Base-by-base conservation (phyloP, 1,140 invertebrate genomes). In the Lerema accius region DNA sequence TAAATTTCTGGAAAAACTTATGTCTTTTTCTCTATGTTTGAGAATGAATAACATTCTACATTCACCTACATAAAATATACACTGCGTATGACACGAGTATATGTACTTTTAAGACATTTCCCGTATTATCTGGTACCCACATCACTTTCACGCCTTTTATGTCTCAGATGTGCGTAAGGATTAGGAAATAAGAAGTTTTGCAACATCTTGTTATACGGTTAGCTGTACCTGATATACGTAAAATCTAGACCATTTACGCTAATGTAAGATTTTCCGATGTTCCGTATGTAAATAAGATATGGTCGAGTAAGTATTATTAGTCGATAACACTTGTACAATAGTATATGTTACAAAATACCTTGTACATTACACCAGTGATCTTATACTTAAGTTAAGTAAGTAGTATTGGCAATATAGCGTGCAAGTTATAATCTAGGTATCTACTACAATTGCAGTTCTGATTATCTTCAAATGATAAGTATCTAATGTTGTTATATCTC, bases 131-230 rank as follows among this genome's bases (percentile, higher is more conserved):
- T 49, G 15, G 51, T 42, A 26, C 23, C 40, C 15, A 9, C 53
- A 45, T 58, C 51, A 56, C 53, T 58, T 58, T 58, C 53, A 58
- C 53, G 53, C 53, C 53, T 58, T 58, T 45, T 58, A 58, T 58
- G 40, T 35, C 37, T 55, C n/a, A 58, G 28, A 58, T 58, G 40
- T 58, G 53, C 53, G 53, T 58, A 28, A 58, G 40, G 26, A 58
- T 45, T 45, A 58, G 26, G 53, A 58, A 58, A 58, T 50, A 35
- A 28, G n/a, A n/a, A n/a, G 53, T 55, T 23, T 45, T 58, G 40
- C 42, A 58, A 45, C n/a, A 45, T 46, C 40, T 58, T 19, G 19
- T 48, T 48, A 28, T 11, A 28, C 19, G 19, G 4, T 32, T 7
- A 32, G 7, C 19, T 28, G 19, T 48, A n/a, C n/a, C 23, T 7